A percentile compares a stretch with the other conserved stretches of the same genome.
Conservation (phyloP, 2,797 vertebrate genomes). For the Diceros bicornis region DNA sequence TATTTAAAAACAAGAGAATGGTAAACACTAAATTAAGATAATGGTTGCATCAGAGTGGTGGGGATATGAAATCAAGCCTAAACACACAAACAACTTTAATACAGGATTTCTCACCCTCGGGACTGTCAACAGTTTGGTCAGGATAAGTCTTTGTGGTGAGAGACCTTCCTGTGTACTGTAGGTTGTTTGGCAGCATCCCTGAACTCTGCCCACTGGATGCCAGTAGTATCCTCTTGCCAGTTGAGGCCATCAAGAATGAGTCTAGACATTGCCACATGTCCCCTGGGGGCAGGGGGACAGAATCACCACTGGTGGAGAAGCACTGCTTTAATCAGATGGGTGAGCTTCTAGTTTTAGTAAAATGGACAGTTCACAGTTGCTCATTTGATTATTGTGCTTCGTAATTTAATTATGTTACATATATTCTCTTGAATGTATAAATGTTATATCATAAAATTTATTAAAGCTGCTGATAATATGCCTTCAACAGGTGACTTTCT, state of each 20-base stretch:
- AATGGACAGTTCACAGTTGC: neutral
- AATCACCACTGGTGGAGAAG: neutral
- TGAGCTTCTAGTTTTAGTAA: neutral
- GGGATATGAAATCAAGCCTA: neutral
- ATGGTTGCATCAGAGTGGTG: neutral
- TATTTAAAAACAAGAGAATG: neutral
- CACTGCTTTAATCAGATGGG: neutral
- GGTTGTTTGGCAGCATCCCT: neutral
- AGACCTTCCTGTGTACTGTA: neutral
- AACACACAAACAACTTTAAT: neutral
- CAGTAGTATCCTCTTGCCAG: neutral
- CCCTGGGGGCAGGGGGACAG: neutral
- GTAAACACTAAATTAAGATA: neutral
- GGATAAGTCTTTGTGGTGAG: neutral
- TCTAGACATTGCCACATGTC: neutral
- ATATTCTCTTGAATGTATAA: neutral
- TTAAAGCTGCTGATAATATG: constrained; percentile 12
- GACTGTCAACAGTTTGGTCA: neutral
- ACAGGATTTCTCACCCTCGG: neutral
- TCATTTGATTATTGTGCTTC: neutral
- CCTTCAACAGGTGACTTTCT: constrained; percentile 47
- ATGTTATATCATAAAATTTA: neutral
- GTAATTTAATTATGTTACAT: neutral
- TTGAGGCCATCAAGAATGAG: neutral
- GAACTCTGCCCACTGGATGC: neutral